Evolutionary conservation across 1,140 invertebrate species (phyloP).

Genomic region (Pseudomyrmex sp.): DNA sequence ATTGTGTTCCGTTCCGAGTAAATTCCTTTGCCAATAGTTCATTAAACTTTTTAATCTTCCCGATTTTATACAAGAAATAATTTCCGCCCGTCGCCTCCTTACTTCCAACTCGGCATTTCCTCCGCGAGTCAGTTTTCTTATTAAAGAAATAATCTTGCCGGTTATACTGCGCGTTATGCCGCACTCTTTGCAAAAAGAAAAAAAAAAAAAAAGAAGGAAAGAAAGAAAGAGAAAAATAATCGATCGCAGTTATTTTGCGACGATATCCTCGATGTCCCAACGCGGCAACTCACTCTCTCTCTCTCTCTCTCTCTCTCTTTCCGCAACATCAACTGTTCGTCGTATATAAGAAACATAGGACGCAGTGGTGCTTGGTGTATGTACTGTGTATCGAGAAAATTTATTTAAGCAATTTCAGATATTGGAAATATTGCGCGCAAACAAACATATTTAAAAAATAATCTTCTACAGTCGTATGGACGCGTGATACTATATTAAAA

Average conservation of each 20-base stretch:
- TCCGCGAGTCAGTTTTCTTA: slow-evolving; percentile 26
- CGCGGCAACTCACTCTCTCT: neutral
- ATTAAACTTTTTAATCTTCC: slow-evolving; percentile 54
- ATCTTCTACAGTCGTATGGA: too few species aligned
- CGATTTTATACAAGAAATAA: slow-evolving; percentile 49
- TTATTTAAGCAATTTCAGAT: neutral
- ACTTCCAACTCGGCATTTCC: neutral
- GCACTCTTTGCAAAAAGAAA: neutral
- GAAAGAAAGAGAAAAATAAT: neutral
- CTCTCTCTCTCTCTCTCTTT: neutral
- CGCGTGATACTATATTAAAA: too few species aligned
- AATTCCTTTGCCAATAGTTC: slow-evolving; percentile 50
- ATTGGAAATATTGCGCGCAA: too few species aligned
- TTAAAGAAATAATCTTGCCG: slow-evolving; percentile 52
- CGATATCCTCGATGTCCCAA: slow-evolving; percentile 15
- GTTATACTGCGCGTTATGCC: slow-evolving; percentile 16
- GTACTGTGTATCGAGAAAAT: neutral
- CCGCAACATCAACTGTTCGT: slow-evolving; percentile 13
- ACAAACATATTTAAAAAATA: too few species aligned
- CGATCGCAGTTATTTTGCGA: slow-evolving; percentile 36
- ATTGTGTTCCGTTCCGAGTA: slow-evolving; percentile 21
- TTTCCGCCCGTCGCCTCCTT: slow-evolving; percentile 30
- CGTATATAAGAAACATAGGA: slow-evolving; percentile 8
- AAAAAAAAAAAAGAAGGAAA: neutral
- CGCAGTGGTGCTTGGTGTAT: slow-evolving; percentile 1